phyloP scores from a whole-genome alignment of 2,797 vertebrate genomes.

The Vireo griseus region DNA sequence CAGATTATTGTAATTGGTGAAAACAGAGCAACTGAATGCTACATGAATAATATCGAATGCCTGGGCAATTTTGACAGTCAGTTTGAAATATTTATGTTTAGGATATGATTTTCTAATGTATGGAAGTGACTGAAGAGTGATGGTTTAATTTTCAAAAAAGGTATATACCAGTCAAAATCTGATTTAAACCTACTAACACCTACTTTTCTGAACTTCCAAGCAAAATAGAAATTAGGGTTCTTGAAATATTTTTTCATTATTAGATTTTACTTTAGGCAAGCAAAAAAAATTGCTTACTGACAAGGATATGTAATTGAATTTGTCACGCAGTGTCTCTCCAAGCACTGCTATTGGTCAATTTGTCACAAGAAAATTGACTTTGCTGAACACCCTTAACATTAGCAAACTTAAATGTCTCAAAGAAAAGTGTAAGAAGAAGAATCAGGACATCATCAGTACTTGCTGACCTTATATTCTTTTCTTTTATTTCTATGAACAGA shows the following conservation, averaged over 20 bases:
- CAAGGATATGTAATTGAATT: not conserved
- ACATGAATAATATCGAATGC: not conserved
- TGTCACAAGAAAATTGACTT: not conserved
- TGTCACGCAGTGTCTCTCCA: accelerated
- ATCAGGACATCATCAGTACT: not conserved
- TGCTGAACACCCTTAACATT: not conserved
- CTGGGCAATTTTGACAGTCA: not conserved
- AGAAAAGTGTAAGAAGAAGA: not conserved
- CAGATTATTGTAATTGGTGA: not conserved
- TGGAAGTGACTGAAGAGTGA: not conserved
- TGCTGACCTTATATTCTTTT: not conserved
- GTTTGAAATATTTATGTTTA: not conserved
- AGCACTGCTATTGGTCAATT: accelerated
- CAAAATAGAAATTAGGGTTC: not conserved
- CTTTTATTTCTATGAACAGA: not conserved
- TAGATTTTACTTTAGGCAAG: not conserved
- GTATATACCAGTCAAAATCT: not conserved
- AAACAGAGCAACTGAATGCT: not conserved
- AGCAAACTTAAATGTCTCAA: not conserved
- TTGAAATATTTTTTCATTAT: not conserved
- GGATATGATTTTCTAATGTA: not conserved
- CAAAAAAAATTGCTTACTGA: not conserved
- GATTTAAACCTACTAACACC: not conserved
- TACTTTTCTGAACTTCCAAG: not conserved
- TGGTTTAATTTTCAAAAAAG: not conserved